phyloP scores from a whole-genome alignment of 2,797 vertebrate genomes.

The Neosilurus mollespiculum region DNA sequence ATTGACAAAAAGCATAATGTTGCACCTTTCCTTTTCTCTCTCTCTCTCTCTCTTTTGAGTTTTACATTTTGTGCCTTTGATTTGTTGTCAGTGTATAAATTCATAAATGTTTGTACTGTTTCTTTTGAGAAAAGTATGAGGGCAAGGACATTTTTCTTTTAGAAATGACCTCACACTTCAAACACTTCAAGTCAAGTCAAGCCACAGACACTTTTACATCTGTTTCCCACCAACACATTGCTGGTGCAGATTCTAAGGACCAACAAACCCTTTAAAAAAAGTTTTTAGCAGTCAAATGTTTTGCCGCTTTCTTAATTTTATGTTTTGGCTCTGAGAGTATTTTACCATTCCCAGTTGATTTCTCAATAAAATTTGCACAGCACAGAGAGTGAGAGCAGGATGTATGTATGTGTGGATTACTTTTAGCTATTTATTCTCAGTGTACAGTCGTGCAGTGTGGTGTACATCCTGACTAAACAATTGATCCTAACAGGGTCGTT shows the following conservation, averaged over 20 bases:
- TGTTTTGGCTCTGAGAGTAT: background rate
- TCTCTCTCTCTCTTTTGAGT: background rate
- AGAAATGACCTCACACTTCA: background rate
- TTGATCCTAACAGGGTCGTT: background rate
- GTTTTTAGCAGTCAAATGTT: background rate
- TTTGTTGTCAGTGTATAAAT: conserved; percentile 51
- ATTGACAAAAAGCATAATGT: conserved; percentile 58
- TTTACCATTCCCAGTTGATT: conserved; percentile 2
- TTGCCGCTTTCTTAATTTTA: background rate
- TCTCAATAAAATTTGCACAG: background rate
- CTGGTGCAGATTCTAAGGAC: conserved; percentile 11
- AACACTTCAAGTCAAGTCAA: background rate
- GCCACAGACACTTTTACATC: background rate
- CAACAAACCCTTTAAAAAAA: background rate
- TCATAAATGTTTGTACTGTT: conserved; percentile 24
- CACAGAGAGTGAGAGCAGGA: background rate
- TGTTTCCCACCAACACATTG: conserved; percentile 18
- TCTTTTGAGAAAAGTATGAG: conserved; percentile 3
- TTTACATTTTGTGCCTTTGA: conserved; percentile 65
- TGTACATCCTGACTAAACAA: background rate
- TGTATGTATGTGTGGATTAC: conserved; percentile 8
- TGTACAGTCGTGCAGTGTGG: conserved; percentile 3
- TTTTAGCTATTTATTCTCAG: conserved; percentile 25
- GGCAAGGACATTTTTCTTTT: background rate
- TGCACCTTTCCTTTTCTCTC: conserved; percentile 64